Percentiles rank a stretch among this genome's conserved stretches.
These are phyloP conservation scores for Centruroides vittatus DNA, from an alignment of 1,140 invertebrate genomes.

Conservation along the genomic window DNA sequence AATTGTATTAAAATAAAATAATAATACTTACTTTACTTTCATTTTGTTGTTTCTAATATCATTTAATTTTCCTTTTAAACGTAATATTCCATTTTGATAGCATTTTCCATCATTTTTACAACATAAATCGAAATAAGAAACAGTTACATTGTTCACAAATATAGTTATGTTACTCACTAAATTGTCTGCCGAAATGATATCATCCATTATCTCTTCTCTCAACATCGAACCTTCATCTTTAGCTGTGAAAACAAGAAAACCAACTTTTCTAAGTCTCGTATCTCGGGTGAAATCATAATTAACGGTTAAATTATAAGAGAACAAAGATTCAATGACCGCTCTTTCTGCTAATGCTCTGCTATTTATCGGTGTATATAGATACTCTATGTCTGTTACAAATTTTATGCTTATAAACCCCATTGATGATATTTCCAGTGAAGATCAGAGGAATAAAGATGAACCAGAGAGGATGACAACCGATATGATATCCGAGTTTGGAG, in stretches of 20 bases:
- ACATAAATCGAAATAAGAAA: conserved; percentile 61
- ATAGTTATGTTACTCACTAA: conserved; percentile 20
- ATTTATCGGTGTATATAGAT: conserved; percentile 72
- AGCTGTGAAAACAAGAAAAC: conserved; percentile 61
- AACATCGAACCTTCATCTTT: conserved; percentile 69
- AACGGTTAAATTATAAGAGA: conserved; percentile 74
- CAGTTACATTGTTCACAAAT: conserved; percentile 21
- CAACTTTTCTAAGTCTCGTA: conserved; percentile 73
- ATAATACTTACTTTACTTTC: conserved; percentile 39
- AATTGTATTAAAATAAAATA: no score
- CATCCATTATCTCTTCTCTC: conserved; percentile 55
- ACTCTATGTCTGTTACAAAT: conserved; percentile 82
- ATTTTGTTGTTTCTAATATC: conserved; percentile 44
- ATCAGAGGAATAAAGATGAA: conserved; percentile 73
- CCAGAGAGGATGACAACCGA: conserved; percentile 67
- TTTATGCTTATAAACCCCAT: conserved; percentile 70
- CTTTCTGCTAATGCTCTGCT: conserved; percentile 55
- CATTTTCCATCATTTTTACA: conserved; percentile 64
- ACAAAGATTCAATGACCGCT: conserved; percentile 56
- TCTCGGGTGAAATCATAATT: conserved; percentile 68
- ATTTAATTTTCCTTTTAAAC: conserved; percentile 61
- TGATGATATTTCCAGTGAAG: conserved; percentile 54
- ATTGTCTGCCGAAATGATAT: conserved; percentile 50
- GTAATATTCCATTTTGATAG: conserved; percentile 68
- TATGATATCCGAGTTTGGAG: conserved; percentile 60